Percentiles rank a stretch among this genome's conserved stretches.
phyloP scores from a whole-genome alignment of 2,113 vertebrate genomes.

The Entelurus aequoreus region DNA sequence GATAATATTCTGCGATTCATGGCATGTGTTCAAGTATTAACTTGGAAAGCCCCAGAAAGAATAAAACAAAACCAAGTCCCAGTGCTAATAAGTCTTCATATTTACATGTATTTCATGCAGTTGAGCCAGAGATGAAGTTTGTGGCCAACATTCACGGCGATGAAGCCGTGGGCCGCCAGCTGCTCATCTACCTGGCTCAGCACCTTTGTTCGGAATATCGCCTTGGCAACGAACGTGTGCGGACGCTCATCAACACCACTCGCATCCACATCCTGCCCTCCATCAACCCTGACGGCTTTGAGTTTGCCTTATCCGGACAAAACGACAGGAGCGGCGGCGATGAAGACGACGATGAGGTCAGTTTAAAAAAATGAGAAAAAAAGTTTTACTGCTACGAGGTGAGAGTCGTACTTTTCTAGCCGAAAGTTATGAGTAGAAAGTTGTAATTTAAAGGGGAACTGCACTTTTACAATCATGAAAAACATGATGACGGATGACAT shows the following conservation, averaged over 20 bases:
- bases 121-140: constrained; percentile 90
- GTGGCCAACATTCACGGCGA: constrained; percentile 93
- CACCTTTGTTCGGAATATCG: constrained; percentile 88
- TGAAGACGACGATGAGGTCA: constrained; percentile 43
- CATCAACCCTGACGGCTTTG: constrained; percentile 94
- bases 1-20: too few relatives aligned
- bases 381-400: neutral
- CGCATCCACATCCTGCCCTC: constrained; percentile 91
- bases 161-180: constrained; percentile 84
- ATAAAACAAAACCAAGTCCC: too few relatives aligned
- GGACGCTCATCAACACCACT: constrained; percentile 84
- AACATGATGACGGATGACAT: too few relatives aligned
- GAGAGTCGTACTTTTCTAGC: too few relatives aligned
- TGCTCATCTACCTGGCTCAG: constrained; percentile 86
- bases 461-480: too few relatives aligned
- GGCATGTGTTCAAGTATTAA: too few relatives aligned
- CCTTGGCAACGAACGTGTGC: constrained; percentile 78
- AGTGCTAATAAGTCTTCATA: neutral
- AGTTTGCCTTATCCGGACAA: constrained; percentile 79
- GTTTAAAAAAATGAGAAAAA: neutral
- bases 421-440: too few relatives aligned
- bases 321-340: constrained; percentile 37
- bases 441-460: too few relatives aligned
- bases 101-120: constrained; percentile 56
- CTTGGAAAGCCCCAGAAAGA: too few relatives aligned